These are phyloP conservation scores for Ptiloglossa arizonensis DNA, from an alignment of 1,140 invertebrate genomes.

Conservation along the genomic window DNA sequence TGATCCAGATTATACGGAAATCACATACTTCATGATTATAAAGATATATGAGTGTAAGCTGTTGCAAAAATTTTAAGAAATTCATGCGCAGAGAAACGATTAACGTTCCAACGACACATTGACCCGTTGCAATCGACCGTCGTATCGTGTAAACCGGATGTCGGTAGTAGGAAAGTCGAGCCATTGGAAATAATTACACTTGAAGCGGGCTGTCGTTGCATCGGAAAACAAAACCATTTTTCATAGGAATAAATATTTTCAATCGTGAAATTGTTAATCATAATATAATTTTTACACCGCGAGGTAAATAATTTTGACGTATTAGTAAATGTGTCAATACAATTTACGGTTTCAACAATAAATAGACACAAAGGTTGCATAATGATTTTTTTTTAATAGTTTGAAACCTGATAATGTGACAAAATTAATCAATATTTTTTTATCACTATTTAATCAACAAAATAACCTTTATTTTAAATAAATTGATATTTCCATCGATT, in stretches of 20 bases:
- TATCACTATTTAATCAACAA: no score
- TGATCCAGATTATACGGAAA: neutral
- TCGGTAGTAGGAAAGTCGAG: constrained; percentile 11
- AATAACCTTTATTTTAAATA: no score
- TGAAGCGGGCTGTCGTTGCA: neutral
- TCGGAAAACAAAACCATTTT: neutral
- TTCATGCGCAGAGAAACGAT: neutral
- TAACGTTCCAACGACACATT: neutral
- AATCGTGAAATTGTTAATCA: neutral
- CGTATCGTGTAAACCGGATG: constrained; percentile 27
- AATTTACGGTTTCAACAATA: no score
- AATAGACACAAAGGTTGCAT: no score
- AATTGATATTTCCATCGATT: no score
- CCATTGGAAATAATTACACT: constrained; percentile 1
- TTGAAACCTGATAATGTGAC: no score
- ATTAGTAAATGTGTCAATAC: no score
- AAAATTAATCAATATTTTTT: no score
- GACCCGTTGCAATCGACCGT: constrained; percentile 1
- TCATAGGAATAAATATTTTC: neutral
- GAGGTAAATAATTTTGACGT: neutral
- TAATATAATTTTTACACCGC: no score
- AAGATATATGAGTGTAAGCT: neutral
- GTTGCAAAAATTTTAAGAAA: no score
- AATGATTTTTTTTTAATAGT: no score
- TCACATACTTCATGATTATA: neutral